Evolutionary conservation across 2,888 invertebrate genomes (phyloP), one percentile per base, ranked within the genome.

Genomic region (Automeris io): DNA sequence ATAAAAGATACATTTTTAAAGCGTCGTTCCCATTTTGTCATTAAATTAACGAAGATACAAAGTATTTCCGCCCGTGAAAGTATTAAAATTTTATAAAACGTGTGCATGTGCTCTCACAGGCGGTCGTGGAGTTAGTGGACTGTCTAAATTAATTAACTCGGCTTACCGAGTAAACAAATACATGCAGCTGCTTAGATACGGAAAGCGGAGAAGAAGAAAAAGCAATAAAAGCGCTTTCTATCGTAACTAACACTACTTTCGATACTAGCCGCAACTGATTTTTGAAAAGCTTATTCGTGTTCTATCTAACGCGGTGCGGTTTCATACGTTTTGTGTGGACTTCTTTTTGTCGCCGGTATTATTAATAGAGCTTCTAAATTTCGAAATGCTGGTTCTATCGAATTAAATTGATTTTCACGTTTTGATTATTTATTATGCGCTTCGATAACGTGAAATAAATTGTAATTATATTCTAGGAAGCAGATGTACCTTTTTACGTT

Each of bases 91-190:
- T 54, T 61, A 53, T 41, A 53, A 61, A 61, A 61, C 61, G 54
- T 68, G 55, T 68, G 69, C 66, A 71, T 66, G 57, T 72, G 73
- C 69, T 68, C 64, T 54, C 61, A 57, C 51, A 62, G 62, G 68
- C 64, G 61, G 60, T 61, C 61, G 60, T 49, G 51, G 67, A 61
- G 56, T 74, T 73, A 78, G 78, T 74, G 78, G 74, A 68, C 74
- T 75, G 78, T 76, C 77, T 72, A 70, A 81, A 82, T 79, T 81
- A 85, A 83, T 83, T 81, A 81, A 71, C 64, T 59, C 68, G 72
- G 71, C 70, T 71, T 61, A 65, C 50, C 47, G 53, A 51, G 54
- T 53, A 57, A 60, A 56, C 52, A 52, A 54, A 56, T 61, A 56
- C 61, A 47, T 46, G 43, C 61, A 77, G 71, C 74, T 53, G 70